phyloP scores from a whole-genome alignment of 2,797 vertebrate genomes.

The Platalea minor region DNA sequence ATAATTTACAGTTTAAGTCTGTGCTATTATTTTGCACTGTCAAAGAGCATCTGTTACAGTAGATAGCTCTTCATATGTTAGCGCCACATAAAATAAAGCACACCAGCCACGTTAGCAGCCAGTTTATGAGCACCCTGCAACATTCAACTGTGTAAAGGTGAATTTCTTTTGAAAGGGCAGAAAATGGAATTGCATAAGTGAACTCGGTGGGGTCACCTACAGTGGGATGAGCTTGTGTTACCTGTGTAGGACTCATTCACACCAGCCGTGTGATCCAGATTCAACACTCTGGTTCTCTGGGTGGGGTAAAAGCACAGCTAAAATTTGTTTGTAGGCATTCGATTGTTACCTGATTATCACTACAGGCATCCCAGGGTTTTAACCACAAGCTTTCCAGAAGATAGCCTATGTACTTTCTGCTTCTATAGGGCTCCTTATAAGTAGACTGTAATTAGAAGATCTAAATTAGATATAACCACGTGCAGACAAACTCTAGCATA shows the following conservation, averaged over 20 bases:
- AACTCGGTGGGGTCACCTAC: background rate
- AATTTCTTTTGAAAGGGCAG: background rate
- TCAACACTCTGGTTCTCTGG: background rate
- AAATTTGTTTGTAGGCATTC: background rate
- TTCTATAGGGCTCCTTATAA: background rate
- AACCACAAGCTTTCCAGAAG: background rate
- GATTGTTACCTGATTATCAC: background rate
- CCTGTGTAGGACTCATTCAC: background rate
- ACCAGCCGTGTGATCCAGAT: background rate
- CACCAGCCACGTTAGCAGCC: background rate
- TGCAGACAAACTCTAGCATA: background rate
- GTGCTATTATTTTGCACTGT: conserved; percentile 60
- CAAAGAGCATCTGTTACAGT: conserved; percentile 65
- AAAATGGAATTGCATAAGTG: background rate
- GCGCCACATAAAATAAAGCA: conserved; percentile 5
- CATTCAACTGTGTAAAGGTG: background rate
- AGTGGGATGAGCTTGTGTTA: background rate
- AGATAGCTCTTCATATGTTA: conserved; percentile 28
- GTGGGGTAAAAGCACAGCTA: background rate
- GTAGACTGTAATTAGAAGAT: background rate
- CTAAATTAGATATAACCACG: background rate
- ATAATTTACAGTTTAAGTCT: conserved; percentile 68
- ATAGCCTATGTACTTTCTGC: background rate
- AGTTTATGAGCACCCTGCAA: background rate
- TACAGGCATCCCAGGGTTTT: background rate